Conservation (phyloP, 2,888 invertebrate species). For the Tiphia femorata region DNA sequence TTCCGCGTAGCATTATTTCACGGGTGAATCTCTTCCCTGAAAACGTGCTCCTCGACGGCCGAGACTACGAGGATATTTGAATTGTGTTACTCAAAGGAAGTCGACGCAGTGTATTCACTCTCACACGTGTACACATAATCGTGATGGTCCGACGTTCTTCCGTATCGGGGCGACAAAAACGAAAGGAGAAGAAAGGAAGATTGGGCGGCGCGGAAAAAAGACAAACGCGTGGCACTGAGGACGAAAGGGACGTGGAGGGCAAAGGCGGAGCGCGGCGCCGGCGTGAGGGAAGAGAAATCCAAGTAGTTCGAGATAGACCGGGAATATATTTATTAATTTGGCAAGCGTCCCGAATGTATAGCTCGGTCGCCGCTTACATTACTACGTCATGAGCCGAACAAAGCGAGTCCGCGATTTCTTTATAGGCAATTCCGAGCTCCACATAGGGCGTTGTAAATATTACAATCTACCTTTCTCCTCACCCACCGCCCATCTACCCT, state of each 20-base stretch:
- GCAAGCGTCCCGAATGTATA: conserved; percentile 63
- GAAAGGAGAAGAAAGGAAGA: conserved; percentile 1
- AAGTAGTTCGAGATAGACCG: conserved; percentile 50
- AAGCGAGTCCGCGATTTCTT: conserved; percentile 67
- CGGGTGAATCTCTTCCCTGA: no score
- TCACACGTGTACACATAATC: no score
- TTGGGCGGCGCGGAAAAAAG: not conserved
- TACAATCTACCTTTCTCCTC: conserved; percentile 39
- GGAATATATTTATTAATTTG: conserved; percentile 69
- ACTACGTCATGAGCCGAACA: conserved; percentile 68
- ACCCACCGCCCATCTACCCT: no score
- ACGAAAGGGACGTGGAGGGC: not conserved
- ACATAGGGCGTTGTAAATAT: conserved; percentile 65
- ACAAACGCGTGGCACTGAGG: not conserved
- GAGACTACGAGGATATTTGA: no score
- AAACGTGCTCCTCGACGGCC: no score
- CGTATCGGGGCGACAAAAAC: not conserved
- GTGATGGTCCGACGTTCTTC: no score
- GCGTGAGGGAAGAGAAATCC: conserved; percentile 19
- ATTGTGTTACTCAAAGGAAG: no score
- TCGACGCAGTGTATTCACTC: no score
- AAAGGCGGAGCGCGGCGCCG: no score
- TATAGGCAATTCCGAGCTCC: conserved; percentile 68
- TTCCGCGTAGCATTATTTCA: no score
- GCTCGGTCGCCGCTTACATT: conserved; percentile 60